These are phyloP conservation scores for Actenoides lindsayi DNA, from an alignment of 2,113 vertebrate species.

Conservation along the genomic window DNA sequence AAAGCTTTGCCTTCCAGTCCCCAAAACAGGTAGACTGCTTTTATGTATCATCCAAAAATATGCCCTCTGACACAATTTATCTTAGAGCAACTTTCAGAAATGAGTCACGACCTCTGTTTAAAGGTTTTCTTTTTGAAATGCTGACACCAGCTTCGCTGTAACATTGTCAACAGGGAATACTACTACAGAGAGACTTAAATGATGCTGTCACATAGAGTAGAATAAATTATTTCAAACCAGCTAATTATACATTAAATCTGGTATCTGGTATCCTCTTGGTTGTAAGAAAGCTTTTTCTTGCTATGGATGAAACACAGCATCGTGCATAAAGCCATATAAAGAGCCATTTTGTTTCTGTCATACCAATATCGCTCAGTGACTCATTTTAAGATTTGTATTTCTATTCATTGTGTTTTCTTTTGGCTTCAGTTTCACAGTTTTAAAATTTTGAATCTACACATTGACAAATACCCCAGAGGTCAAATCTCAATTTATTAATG, in stretches of 20 bases:
- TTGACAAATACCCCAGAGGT: background rate
- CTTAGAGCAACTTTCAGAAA: background rate
- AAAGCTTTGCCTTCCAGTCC: background rate
- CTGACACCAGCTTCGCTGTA: background rate
- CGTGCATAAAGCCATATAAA: background rate
- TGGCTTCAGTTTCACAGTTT: background rate
- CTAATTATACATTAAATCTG: background rate
- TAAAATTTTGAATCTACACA: background rate
- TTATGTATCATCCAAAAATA: background rate
- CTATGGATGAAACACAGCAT: background rate
- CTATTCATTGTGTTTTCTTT: background rate
- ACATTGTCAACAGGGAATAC: background rate
- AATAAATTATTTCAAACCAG: slow-evolving; percentile 43
- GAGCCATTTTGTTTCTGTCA: background rate
- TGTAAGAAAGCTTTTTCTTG: background rate
- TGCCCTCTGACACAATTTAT: background rate
- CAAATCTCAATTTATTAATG: slow-evolving; percentile 26
- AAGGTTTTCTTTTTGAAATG: slow-evolving; percentile 20
- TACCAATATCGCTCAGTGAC: background rate
- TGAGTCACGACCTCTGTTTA: background rate
- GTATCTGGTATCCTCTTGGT: background rate
- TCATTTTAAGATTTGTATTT: background rate
- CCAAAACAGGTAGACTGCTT: background rate
- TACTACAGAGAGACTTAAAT: background rate
- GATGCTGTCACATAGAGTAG: background rate